Conservation (phyloP, 2,797 vertebrate species). For the Rachycentron canadum region DNA sequence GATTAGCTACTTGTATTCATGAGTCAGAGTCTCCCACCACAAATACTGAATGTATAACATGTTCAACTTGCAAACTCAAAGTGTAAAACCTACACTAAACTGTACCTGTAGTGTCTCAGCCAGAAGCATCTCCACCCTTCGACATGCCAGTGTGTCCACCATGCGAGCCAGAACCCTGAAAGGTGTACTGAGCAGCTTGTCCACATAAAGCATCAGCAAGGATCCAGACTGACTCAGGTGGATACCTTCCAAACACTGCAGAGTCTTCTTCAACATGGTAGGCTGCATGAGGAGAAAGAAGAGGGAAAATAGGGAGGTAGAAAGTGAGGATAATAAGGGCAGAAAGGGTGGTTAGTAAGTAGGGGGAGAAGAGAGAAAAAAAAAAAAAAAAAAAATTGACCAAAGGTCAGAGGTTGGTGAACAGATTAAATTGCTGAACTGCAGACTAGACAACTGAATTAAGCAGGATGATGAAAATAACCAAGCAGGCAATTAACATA, state of each 20-base stretch:
- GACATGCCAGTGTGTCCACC: slow-evolving; percentile 97
- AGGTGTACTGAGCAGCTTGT: slow-evolving; percentile 93
- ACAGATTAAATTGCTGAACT: background rate
- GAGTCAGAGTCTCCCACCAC: no score
- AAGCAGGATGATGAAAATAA: background rate
- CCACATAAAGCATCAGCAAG: slow-evolving; percentile 93
- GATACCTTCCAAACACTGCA: slow-evolving; percentile 97
- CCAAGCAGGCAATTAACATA: background rate
- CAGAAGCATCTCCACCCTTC: slow-evolving; percentile 97
- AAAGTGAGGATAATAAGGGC: background rate
- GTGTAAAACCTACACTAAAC: background rate
- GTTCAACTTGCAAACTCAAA: background rate
- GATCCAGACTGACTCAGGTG: slow-evolving; percentile 98
- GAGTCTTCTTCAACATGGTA: slow-evolving; percentile 93
- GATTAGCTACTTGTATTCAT: background rate
- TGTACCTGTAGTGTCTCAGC: slow-evolving; percentile 94
- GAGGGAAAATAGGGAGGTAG: no score
- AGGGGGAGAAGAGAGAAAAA: no score
- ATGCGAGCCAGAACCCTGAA: slow-evolving; percentile 96
- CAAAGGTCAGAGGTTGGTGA: background rate
- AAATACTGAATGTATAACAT: background rate
- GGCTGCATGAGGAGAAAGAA: slow-evolving; percentile 82
- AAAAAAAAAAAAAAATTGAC: background rate
- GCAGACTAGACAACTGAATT: background rate
- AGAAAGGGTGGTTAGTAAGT: background rate